Conservation (phyloP, 1,140 invertebrate genomes). For the Rhynchophorus ferrugineus region DNA sequence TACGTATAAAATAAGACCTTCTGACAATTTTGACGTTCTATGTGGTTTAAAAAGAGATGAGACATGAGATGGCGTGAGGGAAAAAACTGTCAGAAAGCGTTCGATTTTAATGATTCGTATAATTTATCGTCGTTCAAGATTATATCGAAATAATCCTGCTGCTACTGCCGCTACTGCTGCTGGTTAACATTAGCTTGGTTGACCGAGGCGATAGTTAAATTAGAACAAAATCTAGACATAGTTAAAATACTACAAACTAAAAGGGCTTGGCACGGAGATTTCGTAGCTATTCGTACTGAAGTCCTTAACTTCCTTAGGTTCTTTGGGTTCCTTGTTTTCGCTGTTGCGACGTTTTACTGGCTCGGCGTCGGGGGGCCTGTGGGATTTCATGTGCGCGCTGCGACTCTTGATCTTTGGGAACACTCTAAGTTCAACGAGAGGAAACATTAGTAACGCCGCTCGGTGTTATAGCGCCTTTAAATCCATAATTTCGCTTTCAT, state of each 20-base stretch:
- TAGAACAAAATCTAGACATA: conserved; percentile 5
- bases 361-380: conserved; percentile 70
- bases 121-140: no score
- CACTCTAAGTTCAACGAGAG: conserved; percentile 64
- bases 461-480: no score
- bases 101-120: no score
- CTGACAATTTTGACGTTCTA: no score
- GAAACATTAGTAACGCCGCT: conserved; percentile 36
- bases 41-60: no score
- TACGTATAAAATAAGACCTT: no score
- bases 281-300: conserved; percentile 27
- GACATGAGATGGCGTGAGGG: no score
- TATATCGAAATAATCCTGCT: no score
- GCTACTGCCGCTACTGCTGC: no score
- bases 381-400: conserved; percentile 97
- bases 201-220: background rate
- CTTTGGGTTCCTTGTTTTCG: conserved; percentile 28
- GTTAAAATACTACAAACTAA: conserved; percentile 36
- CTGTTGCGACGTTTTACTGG: conserved; percentile 37
- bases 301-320: conserved; percentile 21
- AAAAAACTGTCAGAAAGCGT: no score
- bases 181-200: no score
- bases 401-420: conserved; percentile 97
- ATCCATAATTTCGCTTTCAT: no score
- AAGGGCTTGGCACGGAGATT: conserved; percentile 39